phyloP scores from a whole-genome alignment of 2,113 vertebrate genomes.

The Anoura caudifer region DNA sequence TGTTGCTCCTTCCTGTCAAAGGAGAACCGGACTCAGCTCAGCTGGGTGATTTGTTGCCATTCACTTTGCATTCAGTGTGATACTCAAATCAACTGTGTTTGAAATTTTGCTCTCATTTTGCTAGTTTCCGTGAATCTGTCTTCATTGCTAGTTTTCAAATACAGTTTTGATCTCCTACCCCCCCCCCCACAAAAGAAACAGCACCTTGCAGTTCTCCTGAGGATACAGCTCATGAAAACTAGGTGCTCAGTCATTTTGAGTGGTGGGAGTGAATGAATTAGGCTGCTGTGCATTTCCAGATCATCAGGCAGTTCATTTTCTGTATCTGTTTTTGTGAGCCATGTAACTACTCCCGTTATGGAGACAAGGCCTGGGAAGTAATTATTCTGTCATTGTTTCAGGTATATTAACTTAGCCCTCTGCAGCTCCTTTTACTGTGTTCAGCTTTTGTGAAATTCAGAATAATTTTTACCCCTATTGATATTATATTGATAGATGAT shows the following conservation, averaged over 20 bases:
- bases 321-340: conserved; percentile 49
- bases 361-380: conserved; percentile 23
- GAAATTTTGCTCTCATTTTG: neutral
- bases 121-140: neutral
- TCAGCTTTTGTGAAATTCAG: conserved; percentile 18
- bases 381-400: conserved; percentile 53
- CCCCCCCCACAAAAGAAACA: neutral
- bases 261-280: neutral
- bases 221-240: neutral
- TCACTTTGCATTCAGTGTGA: neutral
- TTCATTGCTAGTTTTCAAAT: neutral
- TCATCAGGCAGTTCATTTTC: conserved; percentile 51
- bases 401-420: conserved; percentile 50
- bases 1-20: neutral
- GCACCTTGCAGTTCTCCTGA: neutral
- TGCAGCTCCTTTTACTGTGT: neutral
- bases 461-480: neutral
- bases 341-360: neutral
- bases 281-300: conserved; percentile 18
- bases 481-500: neutral
- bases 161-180: neutral
- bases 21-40: neutral
- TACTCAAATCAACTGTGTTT: neutral
- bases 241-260: neutral
- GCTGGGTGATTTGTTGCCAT: neutral